Base-by-base conservation (phyloP, 2,888 invertebrate species). In the Copidosoma aretas region DNA sequence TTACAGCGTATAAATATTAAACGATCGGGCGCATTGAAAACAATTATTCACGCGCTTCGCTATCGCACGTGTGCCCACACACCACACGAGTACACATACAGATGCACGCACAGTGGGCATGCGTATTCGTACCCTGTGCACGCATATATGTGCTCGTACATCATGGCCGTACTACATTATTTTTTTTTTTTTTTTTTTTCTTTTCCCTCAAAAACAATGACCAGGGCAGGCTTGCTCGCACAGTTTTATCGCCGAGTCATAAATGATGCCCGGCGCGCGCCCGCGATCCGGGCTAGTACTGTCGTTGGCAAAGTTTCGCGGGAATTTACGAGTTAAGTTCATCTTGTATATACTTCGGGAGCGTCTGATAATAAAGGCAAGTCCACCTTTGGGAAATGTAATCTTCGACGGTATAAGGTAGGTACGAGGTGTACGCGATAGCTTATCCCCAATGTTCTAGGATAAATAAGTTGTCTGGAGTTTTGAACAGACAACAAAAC, bases 301-400 rank as follows among this genome's bases (percentile, higher is more conserved):
- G 32, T 25, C 54, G 58, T n/a, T n/a, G 19, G 5, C 59, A 64
- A 39, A 39, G 52, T 43, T 53, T 41, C 65, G 60, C 60, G 69
- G 53, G 63, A 71, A 70, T 72, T 72, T 72, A 73, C 52, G 54
- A 46, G 24, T 17, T 51, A 67, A 70, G 59, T 69, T 73, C 61
- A 62, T 71, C 71, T 74, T 71, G 71, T 73, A 73, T 72, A 72
- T 74, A 69, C 61, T 32, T 66, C 51, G 58, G 14, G 43, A 46
- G 68, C 58, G 8, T 8, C 32, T 63, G 46, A 66, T 63, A 72
- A 71, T 73, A 75, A 74, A 73, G 65, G 71, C 56, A 68, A 73
- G 74, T 70, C 63, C 56, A 32, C 32, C 32, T 58, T 54, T 68
- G 71, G 64, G 65, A 62, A 57, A 59, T 63, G 64, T 53, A 57